A percentile compares a stretch with the other conserved stretches of the same genome.
These are phyloP conservation scores for Epirrita christyi DNA, from an alignment of 2,888 invertebrate species.

Conservation along the genomic window DNA sequence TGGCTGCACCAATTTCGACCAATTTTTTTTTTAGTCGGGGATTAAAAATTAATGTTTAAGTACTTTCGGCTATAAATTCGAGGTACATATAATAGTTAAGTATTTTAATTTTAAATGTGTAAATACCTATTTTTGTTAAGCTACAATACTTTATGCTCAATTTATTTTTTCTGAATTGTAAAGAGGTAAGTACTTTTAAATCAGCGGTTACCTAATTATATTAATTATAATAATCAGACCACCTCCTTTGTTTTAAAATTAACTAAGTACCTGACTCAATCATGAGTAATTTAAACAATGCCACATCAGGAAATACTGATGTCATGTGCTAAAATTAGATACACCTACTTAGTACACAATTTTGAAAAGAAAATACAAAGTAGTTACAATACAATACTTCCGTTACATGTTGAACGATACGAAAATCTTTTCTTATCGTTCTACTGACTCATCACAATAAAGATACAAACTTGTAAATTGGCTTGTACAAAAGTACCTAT, in stretches of 20 bases:
- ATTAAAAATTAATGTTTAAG: neutral
- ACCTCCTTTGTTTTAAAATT: conserved; percentile 1
- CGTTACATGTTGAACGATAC: neutral
- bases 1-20: neutral
- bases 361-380: neutral
- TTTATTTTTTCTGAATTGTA: conserved; percentile 5
- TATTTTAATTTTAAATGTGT: neutral
- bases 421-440: too few relatives aligned
- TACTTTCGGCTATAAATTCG: neutral
- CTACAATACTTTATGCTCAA: conserved; percentile 1
- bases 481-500: too few relatives aligned
- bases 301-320: conserved; percentile 1
- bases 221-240: too few relatives aligned
- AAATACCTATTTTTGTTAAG: neutral
- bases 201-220: neutral
- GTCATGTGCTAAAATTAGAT: neutral
- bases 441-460: too few relatives aligned
- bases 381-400: neutral
- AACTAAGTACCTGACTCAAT: conserved; percentile 6
- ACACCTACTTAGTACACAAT: neutral
- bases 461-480: too few relatives aligned
- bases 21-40: neutral
- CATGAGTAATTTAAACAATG: conserved; percentile 4
- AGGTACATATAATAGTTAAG: neutral
- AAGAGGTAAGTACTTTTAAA: neutral